Evolutionary conservation across 2,797 vertebrate genomes (phyloP), one percentile per base, ranked within the genome.

Genomic region (Ptychobarbus kaznakovi): DNA sequence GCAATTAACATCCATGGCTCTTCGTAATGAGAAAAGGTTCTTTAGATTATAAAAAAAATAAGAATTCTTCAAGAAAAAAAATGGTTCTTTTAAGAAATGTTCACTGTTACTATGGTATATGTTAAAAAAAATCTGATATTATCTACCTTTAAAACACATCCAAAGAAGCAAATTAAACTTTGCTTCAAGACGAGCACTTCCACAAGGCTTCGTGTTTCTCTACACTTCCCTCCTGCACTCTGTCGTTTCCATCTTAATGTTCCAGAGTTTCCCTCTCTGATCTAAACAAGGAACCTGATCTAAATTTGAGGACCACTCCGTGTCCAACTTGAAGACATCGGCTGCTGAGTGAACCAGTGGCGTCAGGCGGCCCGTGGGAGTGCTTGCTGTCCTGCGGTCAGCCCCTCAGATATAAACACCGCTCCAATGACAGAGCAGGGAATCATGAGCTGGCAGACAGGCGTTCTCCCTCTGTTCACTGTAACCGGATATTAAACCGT

Each of bases 401-500:
- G 78, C 84, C 70, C 87, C 32, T 1, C 86, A 82, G 73, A 77
- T 89, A 90, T 92, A 92, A 92, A 92, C 88, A 91, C n/a, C 83
- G 85, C 80, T 86, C 80, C 73, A 69, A 86, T 86, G 83, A 90
- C 81, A 79, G 85, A n/a, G 40, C 12, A 3, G 80, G 51, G 80
- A 83, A 85, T 83, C 85, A 88, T 78, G 77, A 88, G 42, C 83
- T 86, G 87, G 56, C 65, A 82, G 73, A 53, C 35, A 32, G 89
- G 81, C 83, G 46, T 18, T 88, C 84, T 76, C 85, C 80, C 75
- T 84, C 87, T 84, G 78, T 80, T 81, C 87, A 87, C 87, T 76
- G 91, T 46, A 61, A 92, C 44, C 86, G 83, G 80, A 89, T 93
- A 93, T 92, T 92, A 93, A 85, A 91, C 88, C 12, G 90, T 91